Evolutionary conservation across 2,888 invertebrate species (phyloP), one percentile per base, ranked within the genome.

Genomic region (Lampropteryx suffumata): DNA sequence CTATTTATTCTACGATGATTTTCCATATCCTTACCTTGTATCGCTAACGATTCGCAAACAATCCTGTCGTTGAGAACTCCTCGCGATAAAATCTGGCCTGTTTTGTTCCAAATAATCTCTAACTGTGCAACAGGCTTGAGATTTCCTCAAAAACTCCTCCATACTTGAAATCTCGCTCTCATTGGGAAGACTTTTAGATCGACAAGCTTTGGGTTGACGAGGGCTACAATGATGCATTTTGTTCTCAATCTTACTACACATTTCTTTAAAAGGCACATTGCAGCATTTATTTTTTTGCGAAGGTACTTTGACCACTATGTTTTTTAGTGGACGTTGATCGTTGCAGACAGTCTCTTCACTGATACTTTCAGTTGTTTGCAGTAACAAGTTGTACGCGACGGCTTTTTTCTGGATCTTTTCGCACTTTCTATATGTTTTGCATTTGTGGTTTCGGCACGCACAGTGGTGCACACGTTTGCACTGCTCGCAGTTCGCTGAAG

Each of bases 81-180:
- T 84, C 47, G 82, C 76, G 2, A 95, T 88, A 75, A 96, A 96
- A 53, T 93, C 92, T 0, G 96, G 96, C 26, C 94, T 92, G 62
- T 95, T 94, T 56, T 78, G 90, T 59, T 92, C 90, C 65, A 96
- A 91, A 71, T 94, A 94, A 50, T 96, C 95, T 91, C 95, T 86
- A 17, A 94, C 90, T 4, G 92, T 85, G 5, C 85, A 75, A 13
- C 75, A 35, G 1, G 40, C 73, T 33, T 79, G 77, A 9, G 75
- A 60, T 47, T 64, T 80, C 41, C 64, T 79, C 3, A 67, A 41
- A 27, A 73, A 65, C 14, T 84, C 79, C 26, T 87, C 84, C 44
- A 79, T 75, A 55, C 84, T 82, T 3, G 86, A 81, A 41, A 77
- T 62, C 26, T 80, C 84, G 48, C 76, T 80, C 11, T 85, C 84